phyloP scores from a whole-genome alignment of 2,888 invertebrate genomes.

The Parnassius apollo region DNA sequence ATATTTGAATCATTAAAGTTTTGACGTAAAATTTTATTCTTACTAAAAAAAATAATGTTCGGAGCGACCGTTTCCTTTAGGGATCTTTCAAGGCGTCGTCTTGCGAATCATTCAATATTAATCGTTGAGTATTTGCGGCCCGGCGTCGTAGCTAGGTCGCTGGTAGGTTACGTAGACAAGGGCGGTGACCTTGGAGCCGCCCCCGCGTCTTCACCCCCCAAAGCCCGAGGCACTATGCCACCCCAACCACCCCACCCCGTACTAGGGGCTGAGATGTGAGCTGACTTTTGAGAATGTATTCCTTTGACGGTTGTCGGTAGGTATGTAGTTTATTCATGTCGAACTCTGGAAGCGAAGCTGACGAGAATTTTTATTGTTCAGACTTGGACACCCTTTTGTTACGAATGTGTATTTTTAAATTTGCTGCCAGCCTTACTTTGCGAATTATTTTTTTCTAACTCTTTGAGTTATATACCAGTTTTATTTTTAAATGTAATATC shows the following conservation, averaged over 20 bases:
- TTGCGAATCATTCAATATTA: conserved; percentile 50
- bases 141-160: conserved; percentile 68
- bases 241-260: conserved; percentile 28
- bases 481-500: no score
- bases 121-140: conserved; percentile 52
- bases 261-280: conserved; percentile 57
- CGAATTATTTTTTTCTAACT: no score
- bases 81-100: background rate
- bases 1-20: background rate
- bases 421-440: conserved; percentile 1
- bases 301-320: conserved; percentile 48
- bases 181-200: conserved; percentile 71
- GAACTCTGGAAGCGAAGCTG: conserved; percentile 18
- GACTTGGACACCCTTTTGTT: conserved; percentile 25
- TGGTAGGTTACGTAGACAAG: conserved; percentile 69
- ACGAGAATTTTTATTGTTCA: conserved; percentile 26
- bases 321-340: conserved; percentile 21
- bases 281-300: conserved; percentile 64
- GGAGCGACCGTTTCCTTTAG: background rate
- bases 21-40: background rate
- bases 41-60: background rate
- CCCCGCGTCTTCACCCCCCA: conserved; percentile 32
- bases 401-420: conserved; percentile 18
- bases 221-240: conserved; percentile 16
- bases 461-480: no score